Evolutionary conservation across 2,888 invertebrate genomes (phyloP), one percentile per base, ranked within the genome.

Genomic region (Pristionchus entomophagus): DNA sequence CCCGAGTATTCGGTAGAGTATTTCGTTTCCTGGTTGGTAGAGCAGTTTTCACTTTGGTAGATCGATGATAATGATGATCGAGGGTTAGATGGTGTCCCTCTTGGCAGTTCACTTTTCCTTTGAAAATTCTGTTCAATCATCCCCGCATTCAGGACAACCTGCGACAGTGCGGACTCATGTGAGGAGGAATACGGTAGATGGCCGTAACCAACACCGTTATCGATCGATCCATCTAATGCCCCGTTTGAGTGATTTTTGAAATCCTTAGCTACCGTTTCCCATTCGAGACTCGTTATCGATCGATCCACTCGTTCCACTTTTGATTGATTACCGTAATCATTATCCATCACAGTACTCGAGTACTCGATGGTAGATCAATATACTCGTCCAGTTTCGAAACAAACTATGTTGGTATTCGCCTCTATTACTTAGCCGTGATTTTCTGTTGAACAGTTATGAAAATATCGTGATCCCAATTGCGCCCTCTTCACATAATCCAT

Each of bases 91-190:
- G n/a, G n/a, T n/a, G n/a, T n/a, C n/a, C n/a, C n/a, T n/a, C n/a
- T n/a, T n/a, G n/a, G n/a, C n/a, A n/a, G n/a, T n/a, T n/a, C n/a
- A n/a, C n/a, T n/a, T n/a, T n/a, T n/a, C n/a, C n/a, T n/a, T n/a
- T n/a, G n/a, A n/a, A n/a, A n/a, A n/a, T n/a, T n/a, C n/a, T n/a
- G n/a, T n/a, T n/a, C n/a, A n/a, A n/a, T n/a, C n/a, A n/a, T n/a
- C n/a, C n/a, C n/a, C n/a, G n/a, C n/a, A n/a, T n/a, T n/a, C n/a
- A n/a, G 12, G 87, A 88, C 56, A 89, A 89, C 80, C 83, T 89
- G 8, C 83, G 88, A 51, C 86, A 85, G 17, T 87, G 87, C 65
- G 88, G 88, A 69, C 86, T 88, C 14, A 62, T 84, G 83, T 84
- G 49, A 84, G 77, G 56, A 14, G 56, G 56, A 14, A 22, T 73